Conservation (phyloP, 2,113 vertebrate species). For the Sterrhoptilus dennistouni region DNA sequence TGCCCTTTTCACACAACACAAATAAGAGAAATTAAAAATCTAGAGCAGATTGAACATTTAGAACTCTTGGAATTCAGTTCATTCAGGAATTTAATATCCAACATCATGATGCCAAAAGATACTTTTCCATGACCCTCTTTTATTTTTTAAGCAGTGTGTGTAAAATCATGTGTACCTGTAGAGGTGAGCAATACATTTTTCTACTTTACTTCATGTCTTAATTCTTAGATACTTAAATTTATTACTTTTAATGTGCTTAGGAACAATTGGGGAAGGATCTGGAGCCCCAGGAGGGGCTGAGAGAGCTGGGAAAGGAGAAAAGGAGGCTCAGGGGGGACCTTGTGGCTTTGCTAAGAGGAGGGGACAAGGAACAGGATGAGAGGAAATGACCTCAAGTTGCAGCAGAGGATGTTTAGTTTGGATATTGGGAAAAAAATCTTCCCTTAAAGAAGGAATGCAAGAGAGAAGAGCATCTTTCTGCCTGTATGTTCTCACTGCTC, state of each 20-base stretch:
- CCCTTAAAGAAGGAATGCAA: not conserved
- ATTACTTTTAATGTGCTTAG: not conserved
- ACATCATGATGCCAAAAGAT: not conserved
- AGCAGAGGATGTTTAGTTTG: not conserved
- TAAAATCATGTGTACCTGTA: fast-evolving
- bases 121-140: not conserved
- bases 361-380: not conserved
- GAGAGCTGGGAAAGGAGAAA: not conserved
- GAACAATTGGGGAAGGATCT: fast-evolving
- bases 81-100: not conserved
- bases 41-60: not conserved
- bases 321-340: not conserved
- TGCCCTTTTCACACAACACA: not conserved
- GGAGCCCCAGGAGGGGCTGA: fast-evolving
- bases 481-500: not conserved
- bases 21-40: not conserved
- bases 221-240: not conserved
- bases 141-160: not conserved
- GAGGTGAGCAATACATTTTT: not conserved
- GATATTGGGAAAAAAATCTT: not conserved
- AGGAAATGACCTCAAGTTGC: not conserved
- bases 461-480: not conserved
- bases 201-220: fast-evolving
- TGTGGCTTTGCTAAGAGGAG: not conserved
- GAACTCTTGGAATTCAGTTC: not conserved